Evolutionary conservation across 2,888 invertebrate genomes (phyloP).

Genomic region (Orchesellides sinensis): DNA sequence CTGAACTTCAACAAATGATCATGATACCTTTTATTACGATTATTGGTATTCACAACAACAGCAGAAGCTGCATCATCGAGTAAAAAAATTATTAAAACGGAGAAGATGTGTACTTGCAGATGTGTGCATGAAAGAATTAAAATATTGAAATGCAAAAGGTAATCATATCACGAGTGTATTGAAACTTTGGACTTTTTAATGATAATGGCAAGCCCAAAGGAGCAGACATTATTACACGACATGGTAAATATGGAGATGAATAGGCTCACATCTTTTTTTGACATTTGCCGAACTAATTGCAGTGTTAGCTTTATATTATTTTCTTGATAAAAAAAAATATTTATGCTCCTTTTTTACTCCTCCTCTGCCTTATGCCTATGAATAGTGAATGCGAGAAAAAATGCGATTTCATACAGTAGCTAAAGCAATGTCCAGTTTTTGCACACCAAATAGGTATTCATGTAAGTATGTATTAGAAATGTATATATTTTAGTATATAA

Average conservation of each 20-base stretch:
- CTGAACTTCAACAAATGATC: slow-evolving; percentile 53
- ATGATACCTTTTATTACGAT: slow-evolving; percentile 50
- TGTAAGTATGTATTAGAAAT: too few relatives aligned
- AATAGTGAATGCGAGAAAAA: too few relatives aligned
- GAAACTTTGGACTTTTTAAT: slow-evolving; percentile 56
- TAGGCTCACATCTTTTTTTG: slow-evolving; percentile 21
- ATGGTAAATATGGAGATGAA: slow-evolving; percentile 17
- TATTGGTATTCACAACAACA: slow-evolving; percentile 37
- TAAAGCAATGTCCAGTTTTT: not conserved
- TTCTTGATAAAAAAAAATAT: too few relatives aligned
- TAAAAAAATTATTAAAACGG: not conserved
- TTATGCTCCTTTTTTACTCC: too few relatives aligned
- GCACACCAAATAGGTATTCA: slow-evolving; percentile 10
- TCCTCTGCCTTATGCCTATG: slow-evolving; percentile 39
- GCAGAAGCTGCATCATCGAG: too few relatives aligned
- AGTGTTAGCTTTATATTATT: slow-evolving; percentile 50
- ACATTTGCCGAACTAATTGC: slow-evolving; percentile 62
- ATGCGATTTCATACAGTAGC: too few relatives aligned
- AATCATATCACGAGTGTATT: slow-evolving; percentile 40
- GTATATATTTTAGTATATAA: not conserved
- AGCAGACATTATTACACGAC: not conserved
- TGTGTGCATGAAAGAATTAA: not conserved
- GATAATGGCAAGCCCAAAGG: slow-evolving; percentile 19
- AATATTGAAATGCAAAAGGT: not conserved
- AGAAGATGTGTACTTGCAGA: not conserved